Evolutionary conservation across 2,113 vertebrate species (phyloP).

Genomic region (Mesembrinibis cayennensis): DNA sequence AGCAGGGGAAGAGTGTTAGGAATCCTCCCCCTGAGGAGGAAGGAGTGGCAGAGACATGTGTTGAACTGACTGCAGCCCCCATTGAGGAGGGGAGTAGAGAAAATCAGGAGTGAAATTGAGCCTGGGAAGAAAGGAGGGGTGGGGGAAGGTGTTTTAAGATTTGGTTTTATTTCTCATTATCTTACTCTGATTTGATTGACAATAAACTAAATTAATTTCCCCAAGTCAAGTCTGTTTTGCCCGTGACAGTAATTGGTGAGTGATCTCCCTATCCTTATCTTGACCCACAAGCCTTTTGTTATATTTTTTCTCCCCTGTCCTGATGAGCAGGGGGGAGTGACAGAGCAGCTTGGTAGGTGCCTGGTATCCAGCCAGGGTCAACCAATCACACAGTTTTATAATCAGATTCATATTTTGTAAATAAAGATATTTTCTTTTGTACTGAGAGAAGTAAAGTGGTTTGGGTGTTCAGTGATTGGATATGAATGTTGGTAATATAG

Average conservation of each 20-base stretch:
- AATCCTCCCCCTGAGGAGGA: neutral
- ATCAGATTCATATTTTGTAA: neutral
- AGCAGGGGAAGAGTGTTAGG: no score
- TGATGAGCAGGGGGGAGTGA: neutral
- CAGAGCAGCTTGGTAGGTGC: fast-evolving
- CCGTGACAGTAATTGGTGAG: neutral
- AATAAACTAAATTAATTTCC: neutral
- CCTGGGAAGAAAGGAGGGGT: neutral
- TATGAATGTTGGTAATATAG: neutral
- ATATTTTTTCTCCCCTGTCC: neutral
- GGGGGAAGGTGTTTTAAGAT: neutral
- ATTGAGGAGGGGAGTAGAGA: neutral
- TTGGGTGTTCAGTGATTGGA: neutral
- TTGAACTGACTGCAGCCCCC: neutral
- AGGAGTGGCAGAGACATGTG: fast-evolving
- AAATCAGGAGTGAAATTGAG: fast-evolving
- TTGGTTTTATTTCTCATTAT: neutral
- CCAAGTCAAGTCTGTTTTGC: neutral
- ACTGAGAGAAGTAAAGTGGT: neutral
- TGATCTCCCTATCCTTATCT: neutral
- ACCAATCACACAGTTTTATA: neutral
- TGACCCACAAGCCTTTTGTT: fast-evolving
- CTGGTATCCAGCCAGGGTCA: neutral
- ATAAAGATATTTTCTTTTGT: neutral
- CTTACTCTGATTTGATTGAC: neutral